Evolutionary conservation across 2,888 invertebrate species (phyloP), one percentile per base, ranked within the genome.

Genomic region (Dynastes grantii): DNA sequence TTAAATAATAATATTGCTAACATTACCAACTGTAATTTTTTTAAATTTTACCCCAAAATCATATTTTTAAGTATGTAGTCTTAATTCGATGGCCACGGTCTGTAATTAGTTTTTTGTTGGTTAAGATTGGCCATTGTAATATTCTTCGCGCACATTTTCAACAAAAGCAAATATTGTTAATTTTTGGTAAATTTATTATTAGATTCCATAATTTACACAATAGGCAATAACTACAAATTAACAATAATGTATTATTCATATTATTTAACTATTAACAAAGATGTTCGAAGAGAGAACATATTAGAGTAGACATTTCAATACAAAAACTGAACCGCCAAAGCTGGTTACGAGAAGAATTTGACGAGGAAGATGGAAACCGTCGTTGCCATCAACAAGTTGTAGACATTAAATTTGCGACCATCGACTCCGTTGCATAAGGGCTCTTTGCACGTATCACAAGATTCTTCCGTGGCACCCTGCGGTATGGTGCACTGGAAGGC

Each of bases 361-460:
- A 68, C 68, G 27, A 68, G n/a, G 13, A 68, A 51, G 27, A 68
- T 22, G 27, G 68, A 51, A 51, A 8, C 13, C 27, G 27, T 45
- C 9, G 45, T 27, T 2, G 51, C 68, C 27, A 29, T 11, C 9
- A 68, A 9, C 22, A 81, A 1, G 9, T 76, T 77, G 40, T 58
- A 58, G 53, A 77, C 45, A 70, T 77, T 80, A 32, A 75, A 63
- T 13, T 76, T 64, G 16, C 64, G 40, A 9, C 68, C 67, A 37
- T 77, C 53, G 13, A 71, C 77, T 4, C 78, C 67, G 78, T 82
- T 82, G 76, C 82, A 82, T 5, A 82, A 76, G 16, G 81, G 79
- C 4, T 82, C 80, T 11, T 27, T 63, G 70, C 82, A 82, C 29
- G 77, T 58, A 13, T 79, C 81, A 61, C 82, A 81, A 27, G 22